Conservation (phyloP, 64 coral and sea anemone species). For the Montipora foliosa region DNA sequence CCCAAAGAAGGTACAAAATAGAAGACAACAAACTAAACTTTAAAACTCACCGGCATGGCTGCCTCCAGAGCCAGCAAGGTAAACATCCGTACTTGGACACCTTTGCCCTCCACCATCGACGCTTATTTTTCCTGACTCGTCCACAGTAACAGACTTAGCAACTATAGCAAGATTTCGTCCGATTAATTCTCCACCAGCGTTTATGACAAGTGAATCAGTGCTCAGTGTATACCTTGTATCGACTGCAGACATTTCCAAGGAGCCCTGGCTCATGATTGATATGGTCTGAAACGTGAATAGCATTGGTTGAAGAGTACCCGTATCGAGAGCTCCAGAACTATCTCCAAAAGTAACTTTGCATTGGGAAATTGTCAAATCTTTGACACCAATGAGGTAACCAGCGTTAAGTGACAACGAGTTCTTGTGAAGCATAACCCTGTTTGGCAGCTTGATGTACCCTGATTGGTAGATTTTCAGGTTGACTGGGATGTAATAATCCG, state of each 20-base stretch:
- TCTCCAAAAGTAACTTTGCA: constrained; percentile 72
- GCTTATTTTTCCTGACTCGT: constrained; percentile 63
- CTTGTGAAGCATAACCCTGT: constrained; percentile 84
- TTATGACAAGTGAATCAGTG: constrained; percentile 52
- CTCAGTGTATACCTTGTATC: constrained; percentile 42
- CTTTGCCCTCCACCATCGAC: constrained; percentile 70
- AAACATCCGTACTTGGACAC: constrained; percentile 61
- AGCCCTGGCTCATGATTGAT: constrained; percentile 75
- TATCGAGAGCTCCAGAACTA: constrained; percentile 50
- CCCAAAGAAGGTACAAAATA: not conserved
- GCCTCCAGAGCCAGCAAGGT: constrained; percentile 84
- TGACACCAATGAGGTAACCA: constrained; percentile 85
- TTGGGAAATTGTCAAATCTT: constrained; percentile 74
- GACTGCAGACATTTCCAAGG: constrained; percentile 55
- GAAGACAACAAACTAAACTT: not conserved
- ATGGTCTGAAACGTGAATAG: constrained; percentile 61
- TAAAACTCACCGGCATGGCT: constrained; percentile 62
- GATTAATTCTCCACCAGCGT: constrained; percentile 63
- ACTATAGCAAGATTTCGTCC: constrained; percentile 62
- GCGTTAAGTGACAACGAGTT: constrained; percentile 81
- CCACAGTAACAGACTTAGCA: constrained; percentile 51
- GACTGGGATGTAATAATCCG: constrained; percentile 80
- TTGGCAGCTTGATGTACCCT: constrained; percentile 68
- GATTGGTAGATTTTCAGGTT: constrained; percentile 73
- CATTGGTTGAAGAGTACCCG: constrained; percentile 34